Percentiles rank a stretch among this genome's conserved stretches.
phyloP scores from a whole-genome alignment of 92 coral and sea anemone species.

The Porites lobata region DNA sequence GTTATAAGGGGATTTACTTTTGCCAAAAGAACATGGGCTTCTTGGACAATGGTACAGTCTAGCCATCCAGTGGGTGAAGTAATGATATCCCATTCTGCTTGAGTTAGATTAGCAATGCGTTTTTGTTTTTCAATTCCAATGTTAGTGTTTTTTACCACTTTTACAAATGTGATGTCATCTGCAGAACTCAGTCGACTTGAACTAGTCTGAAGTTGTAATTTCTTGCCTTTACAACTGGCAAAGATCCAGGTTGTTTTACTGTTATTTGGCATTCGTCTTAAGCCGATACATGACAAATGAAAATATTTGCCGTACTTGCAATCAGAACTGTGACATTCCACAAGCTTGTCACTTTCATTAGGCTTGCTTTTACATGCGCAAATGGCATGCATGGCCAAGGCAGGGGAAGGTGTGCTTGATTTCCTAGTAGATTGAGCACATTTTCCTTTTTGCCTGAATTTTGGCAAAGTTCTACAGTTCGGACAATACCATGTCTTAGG shows the following conservation, averaged over 20 bases:
- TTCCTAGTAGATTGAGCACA: constrained; percentile 23
- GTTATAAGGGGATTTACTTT: constrained; percentile 53
- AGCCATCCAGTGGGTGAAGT: constrained; percentile 53
- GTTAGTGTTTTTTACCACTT: constrained; percentile 21
- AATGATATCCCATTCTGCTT: constrained; percentile 44
- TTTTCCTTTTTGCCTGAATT: constrained; percentile 30
- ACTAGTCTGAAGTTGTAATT: constrained; percentile 26
- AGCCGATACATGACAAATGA: constrained; percentile 48
- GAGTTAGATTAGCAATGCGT: constrained; percentile 30
- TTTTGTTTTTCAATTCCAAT: constrained; percentile 38
- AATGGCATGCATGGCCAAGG: constrained; percentile 28
- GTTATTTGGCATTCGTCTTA: constrained; percentile 52
- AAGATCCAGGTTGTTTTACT: constrained; percentile 41
- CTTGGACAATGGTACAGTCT: constrained; percentile 61
- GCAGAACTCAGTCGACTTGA: constrained; percentile 11
- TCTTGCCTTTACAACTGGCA: constrained; percentile 22
- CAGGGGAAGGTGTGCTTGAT: constrained; percentile 11
- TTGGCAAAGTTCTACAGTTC: constrained; percentile 39
- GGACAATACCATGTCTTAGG: constrained; percentile 27
- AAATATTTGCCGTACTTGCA: constrained; percentile 52
- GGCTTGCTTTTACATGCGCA: constrained; percentile 44
- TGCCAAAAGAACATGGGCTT: constrained; percentile 43
- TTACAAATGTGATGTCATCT: constrained; percentile 35
- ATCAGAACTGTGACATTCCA: constrained; percentile 46
- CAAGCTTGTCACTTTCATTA: constrained; percentile 41